A percentile compares a stretch with the other conserved stretches of the same genome.
These are phyloP conservation scores for Callyntrura guangdongensis DNA, from an alignment of 2,888 invertebrate genomes.

Conservation along the genomic window DNA sequence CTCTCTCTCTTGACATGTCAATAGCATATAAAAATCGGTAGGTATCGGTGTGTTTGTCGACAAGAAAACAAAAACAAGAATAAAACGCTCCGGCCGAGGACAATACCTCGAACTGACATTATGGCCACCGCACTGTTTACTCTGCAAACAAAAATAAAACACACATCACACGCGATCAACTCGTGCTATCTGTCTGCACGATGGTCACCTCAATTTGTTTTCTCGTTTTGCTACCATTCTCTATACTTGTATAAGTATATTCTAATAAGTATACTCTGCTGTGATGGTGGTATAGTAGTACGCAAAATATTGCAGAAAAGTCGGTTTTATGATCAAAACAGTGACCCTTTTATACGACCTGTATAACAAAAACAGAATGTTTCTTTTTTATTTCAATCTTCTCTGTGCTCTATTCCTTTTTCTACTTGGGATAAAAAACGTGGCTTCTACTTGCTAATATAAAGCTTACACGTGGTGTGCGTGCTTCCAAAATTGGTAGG, in stretches of 20 bases:
- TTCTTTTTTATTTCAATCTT: neutral
- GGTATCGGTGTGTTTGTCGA: no score
- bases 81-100: no score
- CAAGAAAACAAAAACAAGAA: no score
- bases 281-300: neutral
- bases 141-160: conserved; percentile 4
- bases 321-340: conserved; percentile 16
- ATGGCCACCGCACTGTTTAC: neutral
- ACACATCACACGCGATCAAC: conserved; percentile 33
- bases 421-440: neutral
- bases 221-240: neutral
- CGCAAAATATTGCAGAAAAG: neutral
- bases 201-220: conserved; percentile 22
- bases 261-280: no score
- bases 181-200: neutral
- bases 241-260: neutral
- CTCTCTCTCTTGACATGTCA: conserved; percentile 29
- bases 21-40: neutral
- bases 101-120: no score
- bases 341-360: conserved; percentile 41
- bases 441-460: conserved; percentile 2
- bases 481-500: neutral
- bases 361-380: neutral
- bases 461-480: conserved; percentile 4
- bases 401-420: neutral